Evolutionary conservation across 2,888 invertebrate species (phyloP), one percentile per base, ranked within the genome.

Genomic region (Eilema griseolum): DNA sequence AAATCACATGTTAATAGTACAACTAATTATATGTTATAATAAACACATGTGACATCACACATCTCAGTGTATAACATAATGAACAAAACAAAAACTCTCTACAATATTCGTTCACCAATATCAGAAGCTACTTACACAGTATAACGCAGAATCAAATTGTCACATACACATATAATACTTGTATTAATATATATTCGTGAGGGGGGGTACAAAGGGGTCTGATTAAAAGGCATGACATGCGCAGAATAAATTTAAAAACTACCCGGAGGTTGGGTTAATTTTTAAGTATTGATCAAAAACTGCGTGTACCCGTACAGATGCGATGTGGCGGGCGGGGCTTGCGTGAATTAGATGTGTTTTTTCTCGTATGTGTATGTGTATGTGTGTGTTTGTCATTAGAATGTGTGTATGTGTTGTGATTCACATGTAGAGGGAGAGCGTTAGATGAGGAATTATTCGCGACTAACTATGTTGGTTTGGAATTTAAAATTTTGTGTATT

Each of bases 211-310:
- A 90, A 90, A 89, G 88, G 82, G 85, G 87, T 78, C 92, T 95
- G 95, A 95, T 95, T 95, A 95, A 95, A 95, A 95, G 93, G 92
- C 94, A 95, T 94, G 95, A 95, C 95, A 95, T 95, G 95, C 95
- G 95, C 95, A 95, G 93, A 93, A 86, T 94, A 93, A 93, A 93
- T 92, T 95, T 93, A 94, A 95, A 95, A 95, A 95, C 95, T 95
- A 95, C 90, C 57, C 90, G 90, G 92, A 92, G 93, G 92, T 88
- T 90, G 93, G 92, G 94, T 95, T 95, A 95, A 95, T 95, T 95
- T 95, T 95, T 95, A 95, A 95, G 95, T 95, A 95, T 95, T 95
- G 95, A 95, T 95, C 94, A 95, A 94, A 95, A 95, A 95, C 94
- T 95, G 94, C 94, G 93, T 94, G 86, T 86, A 85, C 81, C 80